Evolutionary conservation across 2,888 invertebrate species (phyloP), one percentile per base, ranked within the genome.

Genomic region (Trissolcus japonicus): DNA sequence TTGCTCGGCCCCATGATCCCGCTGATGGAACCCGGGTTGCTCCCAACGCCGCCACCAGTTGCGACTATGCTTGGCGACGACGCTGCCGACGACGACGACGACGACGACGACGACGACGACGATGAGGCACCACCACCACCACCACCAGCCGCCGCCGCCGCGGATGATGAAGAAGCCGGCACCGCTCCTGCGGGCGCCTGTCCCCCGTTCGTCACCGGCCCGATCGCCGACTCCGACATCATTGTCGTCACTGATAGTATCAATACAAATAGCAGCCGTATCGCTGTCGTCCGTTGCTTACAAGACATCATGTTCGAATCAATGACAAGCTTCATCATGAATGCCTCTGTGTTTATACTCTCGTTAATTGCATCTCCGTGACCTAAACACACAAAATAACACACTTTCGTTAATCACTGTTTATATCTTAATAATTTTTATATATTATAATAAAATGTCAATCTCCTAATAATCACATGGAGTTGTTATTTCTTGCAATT

Each of bases 311-410:
- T 53, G 14, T 46, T 71, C 6, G 46, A 14, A 66, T 50, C 41
- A 29, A 54, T 46, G 29, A 60, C 46, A n/a, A 66, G 56, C 53
- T 76, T 25, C 71, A 62, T 69, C 46, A 50, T 51, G 56, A 74
- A 82, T 66, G 59, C 25, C 66, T 41, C 53, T 14, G 25, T 25
- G 43, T 77, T 84, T 82, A 87, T 74, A 80, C 76, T 77, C 80
- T 66, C 72, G 67, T 79, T 76, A 81, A 60, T 82, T 80, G 83
- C 87, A 87, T 88, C 79, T 83, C 85, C 82, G 80, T 84, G 74
- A 78, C 82, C 88, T 88, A 84, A 1, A 87, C n/a, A 87, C 81
- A 82, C 46, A 78, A 57, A 68, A 19, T 40, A 11, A 71, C 11
- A 53, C 7, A 1, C 4, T 21, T 57, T 46, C 1, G 11, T 46